phyloP scores from a whole-genome alignment of 2,888 invertebrate species.

The Synergus itoensis region DNA sequence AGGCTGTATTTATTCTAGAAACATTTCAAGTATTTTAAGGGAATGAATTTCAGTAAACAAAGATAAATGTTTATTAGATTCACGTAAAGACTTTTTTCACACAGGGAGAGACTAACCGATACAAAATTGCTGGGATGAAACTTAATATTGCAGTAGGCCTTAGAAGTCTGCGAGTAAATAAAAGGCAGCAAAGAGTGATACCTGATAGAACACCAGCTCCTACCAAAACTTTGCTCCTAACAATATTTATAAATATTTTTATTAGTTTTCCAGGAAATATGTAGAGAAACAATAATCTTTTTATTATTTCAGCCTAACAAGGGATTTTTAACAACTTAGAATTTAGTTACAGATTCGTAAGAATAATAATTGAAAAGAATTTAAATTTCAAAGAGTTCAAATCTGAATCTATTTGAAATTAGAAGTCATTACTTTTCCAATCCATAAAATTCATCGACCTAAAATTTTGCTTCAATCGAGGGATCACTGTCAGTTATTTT shows the following conservation, averaged over 20 bases:
- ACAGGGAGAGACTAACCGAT: conserved; percentile 59
- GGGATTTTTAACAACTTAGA: too few relatives aligned
- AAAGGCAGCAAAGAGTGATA: conserved; percentile 62
- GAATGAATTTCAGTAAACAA: not conserved
- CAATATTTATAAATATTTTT: conserved; percentile 37
- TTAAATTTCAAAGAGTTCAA: too few relatives aligned
- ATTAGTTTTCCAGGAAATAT: not conserved
- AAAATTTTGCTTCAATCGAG: too few relatives aligned
- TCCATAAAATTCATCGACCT: too few relatives aligned
- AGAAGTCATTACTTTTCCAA: too few relatives aligned
- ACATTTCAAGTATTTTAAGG: not conserved
- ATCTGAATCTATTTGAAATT: too few relatives aligned
- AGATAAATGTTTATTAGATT: not conserved
- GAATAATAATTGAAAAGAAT: too few relatives aligned
- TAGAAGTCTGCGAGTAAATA: conserved; percentile 60
- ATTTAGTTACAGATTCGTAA: too few relatives aligned
- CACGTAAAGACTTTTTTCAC: not conserved
- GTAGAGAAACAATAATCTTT: too few relatives aligned
- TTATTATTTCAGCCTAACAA: too few relatives aligned
- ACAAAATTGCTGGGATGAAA: conserved; percentile 60
- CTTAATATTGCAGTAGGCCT: conserved; percentile 56
- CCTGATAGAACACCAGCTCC: conserved; percentile 63
- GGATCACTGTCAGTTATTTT: not conserved
- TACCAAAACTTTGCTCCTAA: conserved; percentile 63
- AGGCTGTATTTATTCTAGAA: not conserved